phyloP scores from a whole-genome alignment of 2,888 invertebrate species.

The Aphodius sticticus region DNA sequence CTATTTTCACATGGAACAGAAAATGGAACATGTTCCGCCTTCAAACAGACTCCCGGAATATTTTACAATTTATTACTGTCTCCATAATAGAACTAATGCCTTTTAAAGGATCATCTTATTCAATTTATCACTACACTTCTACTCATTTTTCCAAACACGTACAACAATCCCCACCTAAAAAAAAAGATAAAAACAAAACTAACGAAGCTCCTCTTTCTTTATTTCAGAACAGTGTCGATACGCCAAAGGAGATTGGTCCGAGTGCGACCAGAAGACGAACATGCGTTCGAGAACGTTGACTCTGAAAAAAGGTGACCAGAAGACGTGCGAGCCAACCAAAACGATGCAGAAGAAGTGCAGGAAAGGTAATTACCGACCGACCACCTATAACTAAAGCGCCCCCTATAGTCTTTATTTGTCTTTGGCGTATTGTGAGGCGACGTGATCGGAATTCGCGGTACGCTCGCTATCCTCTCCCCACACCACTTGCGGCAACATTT shows the following conservation, averaged over 20 bases:
- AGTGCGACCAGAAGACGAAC: conserved; percentile 86
- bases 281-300: conserved; percentile 82
- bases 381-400: conserved; percentile 19
- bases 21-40: too few relatives aligned
- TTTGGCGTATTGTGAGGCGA: conserved; percentile 27
- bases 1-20: too few relatives aligned
- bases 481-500: conserved; percentile 11
- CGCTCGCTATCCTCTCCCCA: conserved; percentile 13
- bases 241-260: conserved; percentile 86
- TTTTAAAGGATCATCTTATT: too few relatives aligned
- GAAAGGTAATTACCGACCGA: conserved; percentile 70
- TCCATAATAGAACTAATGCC: too few relatives aligned
- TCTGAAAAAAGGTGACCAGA: conserved; percentile 83
- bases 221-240: conserved; percentile 80
- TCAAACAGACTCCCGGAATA: too few relatives aligned
- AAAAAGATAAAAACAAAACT: neutral
- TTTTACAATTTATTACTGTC: too few relatives aligned
- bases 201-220: conserved; percentile 31
- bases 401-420: conserved; percentile 20
- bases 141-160: neutral
- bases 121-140: too few relatives aligned
- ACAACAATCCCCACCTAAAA: neutral
- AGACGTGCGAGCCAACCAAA: conserved; percentile 82
- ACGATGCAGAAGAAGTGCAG: conserved; percentile 92
- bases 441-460: conserved; percentile 29